These are phyloP conservation scores for Serripes groenlandicus DNA, from an alignment of 2,888 invertebrate species.

Conservation along the genomic window DNA sequence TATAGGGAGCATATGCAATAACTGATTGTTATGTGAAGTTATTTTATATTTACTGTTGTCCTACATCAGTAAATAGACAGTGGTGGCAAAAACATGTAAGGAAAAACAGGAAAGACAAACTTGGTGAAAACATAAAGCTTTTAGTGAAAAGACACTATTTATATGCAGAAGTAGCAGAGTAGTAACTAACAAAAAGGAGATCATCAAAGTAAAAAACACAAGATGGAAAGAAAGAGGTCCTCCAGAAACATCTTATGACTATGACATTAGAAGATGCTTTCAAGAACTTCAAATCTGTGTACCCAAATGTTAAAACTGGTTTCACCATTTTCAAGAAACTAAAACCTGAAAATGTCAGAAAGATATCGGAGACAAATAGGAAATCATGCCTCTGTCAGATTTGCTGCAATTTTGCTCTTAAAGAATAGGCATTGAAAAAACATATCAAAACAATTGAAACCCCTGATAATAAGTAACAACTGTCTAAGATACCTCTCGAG, in stretches of 20 bases:
- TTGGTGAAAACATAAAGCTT: background rate
- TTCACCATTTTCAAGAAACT: constrained; percentile 39
- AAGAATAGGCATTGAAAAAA: background rate
- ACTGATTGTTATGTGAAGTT: too few species aligned
- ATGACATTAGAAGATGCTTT: constrained; percentile 48
- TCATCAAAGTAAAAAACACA: constrained; percentile 3
- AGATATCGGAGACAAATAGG: constrained; percentile 44
- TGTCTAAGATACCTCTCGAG: background rate
- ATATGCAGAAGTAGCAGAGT: constrained; percentile 40
- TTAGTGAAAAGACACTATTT: constrained; percentile 16
- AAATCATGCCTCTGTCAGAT: constrained; percentile 48
- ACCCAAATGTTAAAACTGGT: constrained; percentile 38
- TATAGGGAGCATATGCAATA: too few species aligned
- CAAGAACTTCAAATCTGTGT: background rate
- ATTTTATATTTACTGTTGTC: background rate
- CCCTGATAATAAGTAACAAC: background rate
- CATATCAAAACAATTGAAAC: background rate
- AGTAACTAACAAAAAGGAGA: constrained; percentile 40
- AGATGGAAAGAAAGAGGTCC: background rate
- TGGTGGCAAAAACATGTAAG: constrained; percentile 6
- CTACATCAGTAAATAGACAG: background rate
- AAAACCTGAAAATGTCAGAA: constrained; percentile 40
- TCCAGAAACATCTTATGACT: constrained; percentile 42
- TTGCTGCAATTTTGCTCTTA: constrained; percentile 40
- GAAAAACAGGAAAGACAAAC: constrained; percentile 1